Evolutionary conservation across 1,140 invertebrate genomes (phyloP).

Genomic region (Drosophila rufa): DNA sequence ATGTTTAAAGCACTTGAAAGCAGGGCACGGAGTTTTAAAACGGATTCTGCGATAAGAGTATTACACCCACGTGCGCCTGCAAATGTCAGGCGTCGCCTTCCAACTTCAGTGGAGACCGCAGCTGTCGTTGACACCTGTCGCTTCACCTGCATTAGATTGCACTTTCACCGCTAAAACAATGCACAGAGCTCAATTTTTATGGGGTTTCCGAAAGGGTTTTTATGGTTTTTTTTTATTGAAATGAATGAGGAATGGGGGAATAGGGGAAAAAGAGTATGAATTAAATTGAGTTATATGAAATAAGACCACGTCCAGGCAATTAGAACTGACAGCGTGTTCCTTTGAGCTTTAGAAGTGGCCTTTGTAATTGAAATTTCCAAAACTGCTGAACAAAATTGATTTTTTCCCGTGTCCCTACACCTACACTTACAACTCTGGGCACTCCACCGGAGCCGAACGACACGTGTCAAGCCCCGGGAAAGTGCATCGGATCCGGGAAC

Average conservation of each 20-base stretch:
- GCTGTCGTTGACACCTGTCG: slow-evolving; percentile 38
- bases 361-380: background rate
- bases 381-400: background rate
- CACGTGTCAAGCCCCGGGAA: slow-evolving; percentile 30
- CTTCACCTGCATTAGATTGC: slow-evolving; percentile 26
- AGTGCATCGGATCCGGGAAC: slow-evolving; percentile 37
- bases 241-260: no score
- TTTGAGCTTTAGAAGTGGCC: no score
- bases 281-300: background rate
- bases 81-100: slow-evolving; percentile 20
- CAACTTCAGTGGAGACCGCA: slow-evolving; percentile 18
- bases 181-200: background rate
- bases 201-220: background rate
- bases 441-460: slow-evolving; percentile 9
- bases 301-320: no score
- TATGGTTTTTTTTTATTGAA: no score
- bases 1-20: slow-evolving; percentile 31
- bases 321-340: no score
- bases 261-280: background rate
- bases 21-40: background rate
- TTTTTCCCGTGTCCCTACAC: slow-evolving; percentile 20
- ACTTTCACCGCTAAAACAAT: slow-evolving; percentile 18
- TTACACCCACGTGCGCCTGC: slow-evolving; percentile 1
- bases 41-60: background rate
- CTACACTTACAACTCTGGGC: background rate